Evolutionary conservation across 2,888 invertebrate genomes (phyloP), one percentile per base, ranked within the genome.

Genomic region (Pristionchus exspectatus): DNA sequence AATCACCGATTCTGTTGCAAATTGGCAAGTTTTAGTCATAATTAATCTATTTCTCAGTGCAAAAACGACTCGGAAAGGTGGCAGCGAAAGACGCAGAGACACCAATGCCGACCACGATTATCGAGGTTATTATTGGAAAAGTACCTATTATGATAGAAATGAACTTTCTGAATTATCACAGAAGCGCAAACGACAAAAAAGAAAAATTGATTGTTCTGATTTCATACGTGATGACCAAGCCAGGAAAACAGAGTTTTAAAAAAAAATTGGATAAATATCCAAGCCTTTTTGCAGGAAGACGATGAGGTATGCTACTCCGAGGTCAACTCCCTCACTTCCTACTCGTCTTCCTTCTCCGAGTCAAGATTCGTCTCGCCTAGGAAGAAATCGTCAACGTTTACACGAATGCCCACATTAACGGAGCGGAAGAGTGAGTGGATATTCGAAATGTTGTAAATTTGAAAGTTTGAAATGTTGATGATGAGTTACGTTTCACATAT

Each of bases 221-320:
- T 38, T 38, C 5, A 59, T 59, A 7, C 59, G 3, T 59, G 21
- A 59, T 14, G 7, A 30, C 33, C 72, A 33, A 33, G 10, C 2
- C 10, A 27, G 27, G 10, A 1, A 14, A 10, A 66, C 14, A 66
- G n/a, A 5, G n/a, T 10, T n/a, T 69, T 24, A 30, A 30, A 30
- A 5, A 1, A 9, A 24, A 81, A 21, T 24, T 38, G 38, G 3
- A 38, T 3, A 38, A 38, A 38, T 38, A 38, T 38, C 3, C 38
- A 2, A n/a, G 50, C 12, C 1, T n/a, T 27, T 21, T 56, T 10
- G 2, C 87, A 88, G 88, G 88, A 88, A 56, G 88, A 88, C 74
- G 88, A 88, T 30, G 56, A 50, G 50, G 77, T n/a, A 2, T n/a
- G 54, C 33, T 88, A 81, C 81, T 88, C 88, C 18, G 88, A 88